These are phyloP conservation scores for Battus philenor DNA, from an alignment of 1,140 invertebrate species.

Conservation along the genomic window DNA sequence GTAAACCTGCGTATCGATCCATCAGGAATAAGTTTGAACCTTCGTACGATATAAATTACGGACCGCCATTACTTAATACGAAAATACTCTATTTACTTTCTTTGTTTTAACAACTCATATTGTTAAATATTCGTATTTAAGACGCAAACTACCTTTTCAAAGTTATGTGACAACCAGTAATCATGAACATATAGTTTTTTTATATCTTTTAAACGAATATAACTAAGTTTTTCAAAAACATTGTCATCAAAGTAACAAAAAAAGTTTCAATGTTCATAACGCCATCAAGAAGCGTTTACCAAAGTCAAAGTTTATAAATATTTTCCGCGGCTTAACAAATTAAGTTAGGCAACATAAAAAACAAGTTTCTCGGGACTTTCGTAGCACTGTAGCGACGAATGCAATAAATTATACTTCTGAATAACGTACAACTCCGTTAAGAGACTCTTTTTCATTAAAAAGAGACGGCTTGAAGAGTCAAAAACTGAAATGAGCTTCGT, in stretches of 20 bases:
- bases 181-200: too few species aligned
- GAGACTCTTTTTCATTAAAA: conserved; percentile 24
- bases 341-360: conserved; percentile 18
- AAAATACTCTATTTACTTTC: too few species aligned
- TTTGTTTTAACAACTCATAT: too few species aligned
- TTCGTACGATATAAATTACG: conserved; percentile 54
- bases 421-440: conserved; percentile 27
- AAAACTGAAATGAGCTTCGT: conserved; percentile 10
- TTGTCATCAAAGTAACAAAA: conserved; percentile 5
- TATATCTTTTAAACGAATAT: not conserved
- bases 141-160: too few species aligned
- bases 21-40: conserved; percentile 51
- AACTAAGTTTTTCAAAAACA: conserved; percentile 3
- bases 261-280: not conserved
- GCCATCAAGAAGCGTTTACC: conserved; percentile 5
- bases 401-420: conserved; percentile 42
- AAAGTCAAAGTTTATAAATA: conserved; percentile 15
- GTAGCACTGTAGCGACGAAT: conserved; percentile 27
- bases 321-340: conserved; percentile 19
- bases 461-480: conserved; percentile 7
- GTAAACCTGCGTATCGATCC: conserved; percentile 65
- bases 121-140: too few species aligned
- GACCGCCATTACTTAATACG: too few species aligned
- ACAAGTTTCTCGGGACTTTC: conserved; percentile 24
- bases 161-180: too few species aligned